Base-by-base conservation (phyloP, 2,888 invertebrate genomes). In the Dexiosoma caninum region DNA sequence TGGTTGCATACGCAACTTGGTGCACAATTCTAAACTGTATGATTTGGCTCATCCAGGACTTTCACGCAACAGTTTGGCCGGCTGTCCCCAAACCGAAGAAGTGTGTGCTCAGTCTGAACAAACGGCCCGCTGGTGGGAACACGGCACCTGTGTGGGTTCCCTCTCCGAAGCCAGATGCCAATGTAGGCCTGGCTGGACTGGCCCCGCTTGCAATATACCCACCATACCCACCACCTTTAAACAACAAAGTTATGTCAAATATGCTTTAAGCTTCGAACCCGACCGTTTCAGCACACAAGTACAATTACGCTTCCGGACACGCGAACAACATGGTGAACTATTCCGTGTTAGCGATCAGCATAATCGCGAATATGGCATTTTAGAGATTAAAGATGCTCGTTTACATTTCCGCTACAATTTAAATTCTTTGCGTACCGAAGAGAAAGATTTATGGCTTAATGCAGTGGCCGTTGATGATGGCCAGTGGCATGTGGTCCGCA, bases 141-240 rank as follows among this genome's bases (percentile, higher is more conserved):
- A 97, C 86, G 98, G 98, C n/a, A 95, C 95, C 21, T 98, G 98
- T 90, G 95, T 97, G 12, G 98, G 97, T 8, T 96, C 96, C 86
- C 94, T 97, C 86, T 95, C 94, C 27, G 96, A 96, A 89, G 95
- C 96, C 0, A 93, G 95, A 80, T 99, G 99, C 89, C 95, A 96
- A 85, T 99, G 99, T 87, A 94, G 95, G 84, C 97, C 98, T 0
- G 99, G 99, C 9, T 99, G 95, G 95, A 96, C 96, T 0, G 98
- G 98, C 8, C 95, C 96, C 0, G 94, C 95, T 0, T 97, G 97
- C 87, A 94, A 95, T 85, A 93, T 95, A 51, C 94, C 95, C 62
- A 97, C 97, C 0, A 95, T 95, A 55, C 96, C 97, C 0, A 96
- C 97, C 0, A 97, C 97, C 80, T 98, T 98, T 90, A 95, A 96